These are phyloP conservation scores for Pemphigus obesinymphae DNA, from an alignment of 1,140 invertebrate genomes.

Conservation along the genomic window DNA sequence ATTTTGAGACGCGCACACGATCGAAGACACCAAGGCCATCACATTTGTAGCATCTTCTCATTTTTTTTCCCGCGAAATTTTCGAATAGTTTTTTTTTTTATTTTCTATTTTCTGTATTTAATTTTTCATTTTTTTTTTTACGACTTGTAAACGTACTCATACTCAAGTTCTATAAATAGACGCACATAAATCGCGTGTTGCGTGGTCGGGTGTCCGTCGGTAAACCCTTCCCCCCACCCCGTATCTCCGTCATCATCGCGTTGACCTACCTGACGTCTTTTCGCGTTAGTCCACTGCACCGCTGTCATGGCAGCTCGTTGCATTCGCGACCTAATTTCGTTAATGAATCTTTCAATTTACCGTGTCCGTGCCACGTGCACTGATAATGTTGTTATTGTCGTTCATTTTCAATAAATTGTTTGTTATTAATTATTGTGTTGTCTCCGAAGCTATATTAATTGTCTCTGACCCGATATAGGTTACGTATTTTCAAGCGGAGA, in stretches of 20 bases:
- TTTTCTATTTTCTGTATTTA: not conserved
- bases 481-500: no score
- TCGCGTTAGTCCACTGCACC: not conserved
- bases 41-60: no score
- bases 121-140: not conserved
- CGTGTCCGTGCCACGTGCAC: no score
- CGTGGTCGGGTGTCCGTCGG: not conserved
- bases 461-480: no score
- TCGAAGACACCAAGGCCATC: no score
- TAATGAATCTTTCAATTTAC: no score
- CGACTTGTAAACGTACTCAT: not conserved
- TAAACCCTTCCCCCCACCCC: not conserved
- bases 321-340: not conserved
- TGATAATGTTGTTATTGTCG: no score
- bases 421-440: no score
- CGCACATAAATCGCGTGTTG: not conserved
- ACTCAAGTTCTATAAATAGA: not conserved
- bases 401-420: no score
- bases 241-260: not conserved
- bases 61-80: no score
- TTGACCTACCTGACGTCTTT: conserved; percentile 9
- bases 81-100: not conserved
- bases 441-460: no score
- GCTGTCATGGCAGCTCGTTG: not conserved
- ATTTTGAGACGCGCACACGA: no score